These are phyloP conservation scores for Acronicta alni DNA, from an alignment of 2,888 invertebrate genomes.

Conservation along the genomic window DNA sequence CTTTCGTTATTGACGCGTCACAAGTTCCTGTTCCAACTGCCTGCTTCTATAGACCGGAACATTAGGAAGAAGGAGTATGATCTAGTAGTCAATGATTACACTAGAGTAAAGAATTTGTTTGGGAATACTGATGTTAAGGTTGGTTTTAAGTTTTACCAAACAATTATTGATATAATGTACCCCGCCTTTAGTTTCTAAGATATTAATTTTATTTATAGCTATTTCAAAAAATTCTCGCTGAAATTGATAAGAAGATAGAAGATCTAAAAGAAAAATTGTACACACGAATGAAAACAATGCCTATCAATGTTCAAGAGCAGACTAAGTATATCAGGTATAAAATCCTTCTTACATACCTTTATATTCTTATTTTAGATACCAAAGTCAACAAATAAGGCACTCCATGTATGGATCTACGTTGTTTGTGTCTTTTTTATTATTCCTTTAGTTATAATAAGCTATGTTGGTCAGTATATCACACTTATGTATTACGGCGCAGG, in stretches of 20 bases:
- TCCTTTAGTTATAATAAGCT: no score
- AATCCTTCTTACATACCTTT: no score
- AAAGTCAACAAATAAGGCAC: no score
- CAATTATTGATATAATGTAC: not conserved
- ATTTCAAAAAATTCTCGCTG: conserved; percentile 95
- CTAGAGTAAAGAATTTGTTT: conserved; percentile 98
- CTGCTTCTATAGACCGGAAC: conserved; percentile 97
- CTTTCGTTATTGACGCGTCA: conserved; percentile 97
- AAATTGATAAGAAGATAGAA: conserved; percentile 96
- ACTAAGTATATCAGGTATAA: conserved; percentile 96
- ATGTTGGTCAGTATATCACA: not conserved
- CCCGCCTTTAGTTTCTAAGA: not conserved
- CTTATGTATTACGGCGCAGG: conserved; percentile 56
- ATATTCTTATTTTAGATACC: no score
- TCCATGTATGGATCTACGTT: no score
- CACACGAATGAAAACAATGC: conserved; percentile 96
- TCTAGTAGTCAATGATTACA: conserved; percentile 98
- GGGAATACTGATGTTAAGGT: conserved; percentile 97
- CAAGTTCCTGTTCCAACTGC: conserved; percentile 98
- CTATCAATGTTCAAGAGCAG: conserved; percentile 97
- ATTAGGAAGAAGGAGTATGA: conserved; percentile 98
- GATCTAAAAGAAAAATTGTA: conserved; percentile 94
- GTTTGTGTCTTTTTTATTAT: no score
- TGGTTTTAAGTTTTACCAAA: conserved; percentile 42
- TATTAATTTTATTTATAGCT: conserved; percentile 83